These are phyloP conservation scores for Cynocephalus volans DNA, from an alignment of 2,113 vertebrate genomes.

Conservation along the genomic window DNA sequence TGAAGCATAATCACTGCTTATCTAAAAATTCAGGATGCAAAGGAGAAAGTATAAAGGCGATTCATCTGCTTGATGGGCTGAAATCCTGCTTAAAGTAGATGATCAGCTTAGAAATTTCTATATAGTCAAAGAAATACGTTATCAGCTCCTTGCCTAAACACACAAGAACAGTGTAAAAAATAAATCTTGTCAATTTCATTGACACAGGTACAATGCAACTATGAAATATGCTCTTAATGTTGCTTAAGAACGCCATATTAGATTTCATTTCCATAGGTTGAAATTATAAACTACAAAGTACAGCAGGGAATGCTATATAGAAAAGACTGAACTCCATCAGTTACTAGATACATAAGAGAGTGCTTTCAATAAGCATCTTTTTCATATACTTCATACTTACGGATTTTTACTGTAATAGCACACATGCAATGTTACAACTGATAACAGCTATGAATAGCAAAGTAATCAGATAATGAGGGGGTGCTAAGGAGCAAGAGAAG, in stretches of 20 bases:
- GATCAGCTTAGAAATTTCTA: background rate
- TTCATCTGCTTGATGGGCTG: background rate
- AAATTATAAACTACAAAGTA: background rate
- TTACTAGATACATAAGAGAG: background rate
- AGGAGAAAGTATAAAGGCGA: background rate
- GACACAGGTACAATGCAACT: background rate
- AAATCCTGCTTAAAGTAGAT: background rate
- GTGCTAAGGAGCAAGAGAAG: background rate
- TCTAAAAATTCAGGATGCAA: background rate
- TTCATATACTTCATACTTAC: slow-evolving; percentile 18
- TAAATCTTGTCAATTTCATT: background rate
- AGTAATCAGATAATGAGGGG: slow-evolving; percentile 23
- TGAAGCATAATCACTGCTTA: background rate
- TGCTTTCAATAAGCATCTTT: background rate
- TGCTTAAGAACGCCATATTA: background rate
- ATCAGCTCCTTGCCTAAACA: background rate
- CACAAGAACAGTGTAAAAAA: background rate
- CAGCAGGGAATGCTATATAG: background rate
- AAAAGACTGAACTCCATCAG: background rate
- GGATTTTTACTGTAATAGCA: slow-evolving; percentile 11
- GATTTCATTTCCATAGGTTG: background rate
- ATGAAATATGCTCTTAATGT: background rate
- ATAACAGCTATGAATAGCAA: background rate
- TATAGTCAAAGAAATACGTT: background rate
- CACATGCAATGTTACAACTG: slow-evolving; percentile 51